Evolutionary conservation across 2,888 invertebrate genomes (phyloP).

Genomic region (Schrankia costaestrigalis): DNA sequence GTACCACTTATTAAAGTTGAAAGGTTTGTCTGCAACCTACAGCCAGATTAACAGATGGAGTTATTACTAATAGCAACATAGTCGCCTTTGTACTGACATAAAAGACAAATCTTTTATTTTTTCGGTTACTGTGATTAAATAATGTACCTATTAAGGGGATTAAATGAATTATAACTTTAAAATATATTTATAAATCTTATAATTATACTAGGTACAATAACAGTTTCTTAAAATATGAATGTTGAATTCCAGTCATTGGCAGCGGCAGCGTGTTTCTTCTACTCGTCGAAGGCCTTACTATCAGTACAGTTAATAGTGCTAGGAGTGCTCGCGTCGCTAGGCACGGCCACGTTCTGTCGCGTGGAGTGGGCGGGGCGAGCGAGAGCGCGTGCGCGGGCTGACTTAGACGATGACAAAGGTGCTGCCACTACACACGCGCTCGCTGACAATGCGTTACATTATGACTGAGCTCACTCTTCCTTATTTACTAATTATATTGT

Average conservation of each 20-base stretch:
- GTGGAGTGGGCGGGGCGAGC: constrained; percentile 84
- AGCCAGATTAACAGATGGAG: no score
- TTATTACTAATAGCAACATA: no score
- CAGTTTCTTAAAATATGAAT: no score
- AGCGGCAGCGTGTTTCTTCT: constrained; percentile 92
- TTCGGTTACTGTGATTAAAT: no score
- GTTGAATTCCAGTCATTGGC: constrained; percentile 94
- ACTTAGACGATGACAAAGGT: constrained; percentile 54
- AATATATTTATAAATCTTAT: no score
- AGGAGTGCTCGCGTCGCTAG: constrained; percentile 84
- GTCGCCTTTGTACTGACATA: no score
- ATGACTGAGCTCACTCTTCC: constrained; percentile 47
- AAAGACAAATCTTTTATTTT: no score
- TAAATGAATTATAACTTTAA: no score
- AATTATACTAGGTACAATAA: no score
- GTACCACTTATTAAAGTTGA: no score
- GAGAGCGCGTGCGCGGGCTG: constrained; percentile 45
- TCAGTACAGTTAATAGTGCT: constrained; percentile 87
- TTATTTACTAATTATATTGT: neutral
- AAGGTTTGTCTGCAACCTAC: no score
- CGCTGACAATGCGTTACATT: constrained; percentile 64
- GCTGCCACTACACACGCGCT: constrained; percentile 56
- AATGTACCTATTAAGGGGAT: no score
- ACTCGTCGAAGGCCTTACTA: constrained; percentile 86
- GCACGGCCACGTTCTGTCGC: constrained; percentile 87